Base-by-base conservation (phyloP, 2,797 vertebrate species). In the Orientallactaga sibirica region DNA sequence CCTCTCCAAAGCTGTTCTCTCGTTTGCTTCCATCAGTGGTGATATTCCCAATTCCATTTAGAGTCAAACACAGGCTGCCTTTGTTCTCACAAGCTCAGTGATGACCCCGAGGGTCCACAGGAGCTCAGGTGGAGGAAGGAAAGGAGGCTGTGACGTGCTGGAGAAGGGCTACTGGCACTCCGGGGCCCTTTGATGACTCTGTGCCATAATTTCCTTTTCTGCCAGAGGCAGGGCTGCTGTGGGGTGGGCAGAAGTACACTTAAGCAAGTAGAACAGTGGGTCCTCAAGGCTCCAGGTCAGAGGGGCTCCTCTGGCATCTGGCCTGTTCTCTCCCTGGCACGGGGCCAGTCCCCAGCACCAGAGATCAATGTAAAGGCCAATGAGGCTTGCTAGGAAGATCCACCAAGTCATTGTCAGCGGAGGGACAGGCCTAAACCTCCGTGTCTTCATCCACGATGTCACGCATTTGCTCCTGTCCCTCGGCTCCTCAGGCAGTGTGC, bases 31-130 rank as follows among this genome's bases (percentile, higher is more conserved):
- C 61, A 68, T 27, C 94, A 80, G 43, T 70, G 43, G 84, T 86
- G 85, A 62, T 90, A 92, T 96, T 96, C 95, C 83, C 0, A 4
- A 76, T 79, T 95, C 67, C 24, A 55, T 92, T 95, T 89, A 93
- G 87, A 85, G 70, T 96, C 83, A 92, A 88, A 96, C 86, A 93
- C 88, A 95, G 92, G 74, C 70, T 41, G 43, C 92, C 77, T 52
- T 37, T 61, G 15, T 20, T 94, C 80, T 94, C 79, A 1, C 2
- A 22, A 0, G 52, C 37, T 75, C 58, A 71, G 68, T 76, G 14
- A 24, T 9, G 74, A 41, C 58, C 76, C 73, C 68, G 3, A 62
- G 24, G 86, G 86, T 75, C 66, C 52, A 33, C 14, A 0, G 20
- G 58, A 41, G 66, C 78, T 3, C 41, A 79, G 85, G 70, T 25